These are phyloP conservation scores for Poeciliopsis presidionis DNA, from an alignment of 2,797 vertebrate species.

Conservation along the genomic window DNA sequence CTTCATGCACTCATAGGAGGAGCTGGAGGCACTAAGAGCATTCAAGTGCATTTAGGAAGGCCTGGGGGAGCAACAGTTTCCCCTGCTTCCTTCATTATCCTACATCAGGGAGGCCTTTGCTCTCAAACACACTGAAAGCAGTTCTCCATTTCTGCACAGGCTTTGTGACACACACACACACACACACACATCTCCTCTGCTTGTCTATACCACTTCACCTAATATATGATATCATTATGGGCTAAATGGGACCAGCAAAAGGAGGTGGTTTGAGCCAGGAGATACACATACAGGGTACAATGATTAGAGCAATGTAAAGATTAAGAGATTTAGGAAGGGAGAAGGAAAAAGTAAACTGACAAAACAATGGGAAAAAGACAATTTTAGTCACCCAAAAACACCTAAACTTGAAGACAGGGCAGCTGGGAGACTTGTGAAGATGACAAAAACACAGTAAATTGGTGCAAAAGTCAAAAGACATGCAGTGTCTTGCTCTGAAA, in stretches of 20 bases:
- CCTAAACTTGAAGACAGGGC: background rate
- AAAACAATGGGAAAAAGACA: slow-evolving; percentile 3
- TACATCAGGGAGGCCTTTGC: slow-evolving; percentile 67
- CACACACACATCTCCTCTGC: slow-evolving; percentile 16
- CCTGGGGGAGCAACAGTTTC: slow-evolving; percentile 70
- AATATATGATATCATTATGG: slow-evolving; percentile 77
- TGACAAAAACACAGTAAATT: background rate
- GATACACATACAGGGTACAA: slow-evolving; percentile 27
- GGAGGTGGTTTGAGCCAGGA: slow-evolving; percentile 45
- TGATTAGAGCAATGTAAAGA: slow-evolving; percentile 24
- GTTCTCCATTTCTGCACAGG: slow-evolving; percentile 25
- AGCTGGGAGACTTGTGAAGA: background rate
- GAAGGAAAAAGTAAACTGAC: slow-evolving; percentile 19
- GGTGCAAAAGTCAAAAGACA: background rate
- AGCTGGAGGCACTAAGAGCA: slow-evolving; percentile 74
- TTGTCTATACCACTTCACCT: slow-evolving; percentile 64
- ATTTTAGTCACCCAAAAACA: slow-evolving; percentile 9
- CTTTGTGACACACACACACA: slow-evolving; percentile 28
- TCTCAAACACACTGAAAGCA: slow-evolving; percentile 47
- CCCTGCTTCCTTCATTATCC: slow-evolving; percentile 75
- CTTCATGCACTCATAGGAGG: slow-evolving; percentile 56
- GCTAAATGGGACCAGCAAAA: slow-evolving; percentile 72
- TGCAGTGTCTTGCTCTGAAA: background rate
- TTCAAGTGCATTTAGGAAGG: slow-evolving; percentile 76
- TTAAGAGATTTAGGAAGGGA: slow-evolving; percentile 34